Percentiles rank a stretch among this genome's conserved stretches.
These are phyloP conservation scores for Pygmarrhopalites habei DNA, from an alignment of 1,140 invertebrate genomes.

Conservation along the genomic window DNA sequence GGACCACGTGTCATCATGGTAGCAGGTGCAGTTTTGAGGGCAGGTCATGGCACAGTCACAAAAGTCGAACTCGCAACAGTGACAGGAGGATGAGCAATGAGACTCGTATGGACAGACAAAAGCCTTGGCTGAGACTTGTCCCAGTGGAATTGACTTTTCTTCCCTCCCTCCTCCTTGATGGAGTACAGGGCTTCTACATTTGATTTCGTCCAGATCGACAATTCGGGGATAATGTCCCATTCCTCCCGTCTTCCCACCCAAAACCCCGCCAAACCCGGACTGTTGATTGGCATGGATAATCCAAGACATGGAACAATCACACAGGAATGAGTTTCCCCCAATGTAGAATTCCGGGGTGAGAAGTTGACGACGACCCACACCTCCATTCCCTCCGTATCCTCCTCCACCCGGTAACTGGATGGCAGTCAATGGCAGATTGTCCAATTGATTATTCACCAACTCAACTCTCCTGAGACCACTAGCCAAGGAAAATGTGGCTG, in stretches of 20 bases:
- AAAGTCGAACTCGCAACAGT: constrained; percentile 89
- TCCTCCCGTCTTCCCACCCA: constrained; percentile 49
- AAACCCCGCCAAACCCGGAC: not conserved
- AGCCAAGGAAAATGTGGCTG: constrained; percentile 80
- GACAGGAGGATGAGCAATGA: constrained; percentile 79
- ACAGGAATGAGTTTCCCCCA: constrained; percentile 81
- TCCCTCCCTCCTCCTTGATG: constrained; percentile 1
- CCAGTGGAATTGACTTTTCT: no score
- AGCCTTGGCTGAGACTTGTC: not conserved
- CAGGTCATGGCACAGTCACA: constrained; percentile 94
- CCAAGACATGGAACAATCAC: constrained; percentile 89
- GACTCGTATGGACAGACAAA: constrained; percentile 63
- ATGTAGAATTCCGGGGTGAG: constrained; percentile 63
- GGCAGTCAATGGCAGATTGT: constrained; percentile 69
- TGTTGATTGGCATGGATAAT: constrained; percentile 66
- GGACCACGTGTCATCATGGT: constrained; percentile 85
- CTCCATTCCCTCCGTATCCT: constrained; percentile 43
- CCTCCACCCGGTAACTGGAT: constrained; percentile 55
- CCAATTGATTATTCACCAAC: constrained; percentile 78
- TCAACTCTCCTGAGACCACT: constrained; percentile 74
- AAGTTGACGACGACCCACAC: constrained; percentile 53
- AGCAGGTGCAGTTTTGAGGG: constrained; percentile 82
- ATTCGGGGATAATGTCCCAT: constrained; percentile 57
- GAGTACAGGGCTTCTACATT: constrained; percentile 54
- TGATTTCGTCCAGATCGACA: constrained; percentile 76